These are phyloP conservation scores for Corvus moneduloides DNA, from an alignment of 2,113 vertebrate species.

Conservation along the genomic window DNA sequence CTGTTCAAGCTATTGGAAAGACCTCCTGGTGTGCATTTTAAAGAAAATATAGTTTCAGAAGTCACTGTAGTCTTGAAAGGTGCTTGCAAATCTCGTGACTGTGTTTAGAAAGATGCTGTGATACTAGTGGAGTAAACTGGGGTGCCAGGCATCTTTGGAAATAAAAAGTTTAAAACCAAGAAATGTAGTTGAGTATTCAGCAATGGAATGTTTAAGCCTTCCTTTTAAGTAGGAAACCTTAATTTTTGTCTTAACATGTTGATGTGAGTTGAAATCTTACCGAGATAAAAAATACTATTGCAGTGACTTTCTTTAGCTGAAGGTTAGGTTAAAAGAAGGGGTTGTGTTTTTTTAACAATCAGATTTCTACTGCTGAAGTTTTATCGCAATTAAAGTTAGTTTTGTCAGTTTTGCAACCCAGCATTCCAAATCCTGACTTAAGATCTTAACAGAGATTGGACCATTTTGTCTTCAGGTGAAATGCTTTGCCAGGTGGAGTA, in stretches of 20 bases:
- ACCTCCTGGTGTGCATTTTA: neutral
- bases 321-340: neutral
- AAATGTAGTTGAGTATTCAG: neutral
- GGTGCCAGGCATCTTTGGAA: neutral
- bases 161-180: neutral
- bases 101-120: neutral
- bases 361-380: neutral
- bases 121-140: neutral
- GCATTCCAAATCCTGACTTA: neutral
- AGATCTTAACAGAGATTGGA: neutral
- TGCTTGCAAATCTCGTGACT: neutral
- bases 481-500: neutral
- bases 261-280: neutral
- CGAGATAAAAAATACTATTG: neutral
- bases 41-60: neutral
- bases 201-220: neutral
- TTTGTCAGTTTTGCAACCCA: neutral
- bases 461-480: neutral
- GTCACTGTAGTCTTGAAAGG: neutral
- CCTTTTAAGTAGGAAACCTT: neutral
- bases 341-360: neutral
- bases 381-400: neutral
- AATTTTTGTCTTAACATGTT: neutral
- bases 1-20: neutral
- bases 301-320: neutral